Conservation (phyloP, 2,113 vertebrate species). For the Rhynchomys soricoides region DNA sequence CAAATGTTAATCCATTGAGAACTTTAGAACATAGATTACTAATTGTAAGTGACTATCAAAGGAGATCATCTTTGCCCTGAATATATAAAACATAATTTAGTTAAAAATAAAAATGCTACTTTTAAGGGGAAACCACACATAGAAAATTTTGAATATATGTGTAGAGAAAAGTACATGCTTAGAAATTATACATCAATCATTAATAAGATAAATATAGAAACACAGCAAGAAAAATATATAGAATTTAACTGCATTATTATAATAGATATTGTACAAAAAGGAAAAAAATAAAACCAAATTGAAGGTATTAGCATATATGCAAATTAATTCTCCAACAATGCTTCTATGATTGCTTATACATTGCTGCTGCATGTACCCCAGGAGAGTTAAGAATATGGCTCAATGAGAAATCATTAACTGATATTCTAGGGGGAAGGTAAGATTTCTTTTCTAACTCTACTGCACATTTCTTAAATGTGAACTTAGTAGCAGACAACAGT, state of each 20-base stretch:
- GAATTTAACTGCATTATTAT: neutral
- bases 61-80: conserved; percentile 9
- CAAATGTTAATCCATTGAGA: conserved; percentile 8
- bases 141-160: neutral
- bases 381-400: neutral
- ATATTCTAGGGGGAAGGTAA: neutral
- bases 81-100: conserved; percentile 42
- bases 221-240: neutral
- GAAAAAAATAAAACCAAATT: conserved; percentile 3
- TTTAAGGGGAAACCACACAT: conserved; percentile 38
- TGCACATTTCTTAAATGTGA: neutral
- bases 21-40: conserved; percentile 17
- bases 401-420: neutral
- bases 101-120: conserved; percentile 53
- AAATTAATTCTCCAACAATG: neutral
- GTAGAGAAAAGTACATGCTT: neutral
- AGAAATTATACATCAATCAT: conserved; percentile 7
- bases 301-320: neutral
- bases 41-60: conserved; percentile 46
- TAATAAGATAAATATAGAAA: conserved; percentile 33
- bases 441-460: neutral
- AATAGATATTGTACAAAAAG: neutral
- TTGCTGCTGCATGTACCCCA: neutral
- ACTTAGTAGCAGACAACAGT: neutral
- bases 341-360: conserved; percentile 34